Conservation (phyloP, 1,140 invertebrate genomes). For the Cherax destructor region DNA sequence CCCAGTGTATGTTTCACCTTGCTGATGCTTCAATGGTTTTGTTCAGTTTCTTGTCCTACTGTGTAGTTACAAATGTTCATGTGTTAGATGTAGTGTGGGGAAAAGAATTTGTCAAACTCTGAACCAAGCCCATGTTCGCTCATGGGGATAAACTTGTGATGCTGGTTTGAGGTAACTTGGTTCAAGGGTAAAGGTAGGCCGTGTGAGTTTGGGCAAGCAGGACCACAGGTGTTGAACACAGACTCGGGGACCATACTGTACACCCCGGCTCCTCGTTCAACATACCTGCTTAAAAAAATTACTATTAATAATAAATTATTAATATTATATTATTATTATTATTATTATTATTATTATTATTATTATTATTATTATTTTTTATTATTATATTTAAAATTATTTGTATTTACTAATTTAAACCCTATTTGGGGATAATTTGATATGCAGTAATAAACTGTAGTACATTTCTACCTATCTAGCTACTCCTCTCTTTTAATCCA, state of each 20-base stretch:
- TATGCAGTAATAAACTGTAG: too few relatives aligned
- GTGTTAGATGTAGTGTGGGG: constrained; percentile 69
- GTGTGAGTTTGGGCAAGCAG: constrained; percentile 59
- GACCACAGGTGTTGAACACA: neutral
- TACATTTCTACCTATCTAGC: too few relatives aligned
- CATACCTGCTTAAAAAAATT: too few relatives aligned
- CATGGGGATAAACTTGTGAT: constrained; percentile 46
- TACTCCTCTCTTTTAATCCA: too few relatives aligned
- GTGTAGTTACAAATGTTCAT: constrained; percentile 67
- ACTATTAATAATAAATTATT: too few relatives aligned
- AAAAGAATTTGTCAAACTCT: constrained; percentile 54
- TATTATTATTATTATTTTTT: constrained; percentile 13
- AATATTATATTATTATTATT: too few relatives aligned
- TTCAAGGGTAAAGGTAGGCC: constrained; percentile 61
- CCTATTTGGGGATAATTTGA: too few relatives aligned
- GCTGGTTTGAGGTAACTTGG: constrained; percentile 60
- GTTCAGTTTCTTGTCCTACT: constrained; percentile 68
- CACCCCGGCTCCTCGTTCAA: too few relatives aligned
- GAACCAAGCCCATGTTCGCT: constrained; percentile 51
- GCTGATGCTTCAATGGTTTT: constrained; percentile 64
- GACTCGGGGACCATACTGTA: neutral
- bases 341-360: constrained; percentile 20
- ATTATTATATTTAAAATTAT: constrained; percentile 16
- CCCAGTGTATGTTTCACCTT: constrained; percentile 54
- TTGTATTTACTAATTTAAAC: neutral